Evolutionary conservation across 2,113 vertebrate species (phyloP).

Genomic region (Vireo altiloquus): DNA sequence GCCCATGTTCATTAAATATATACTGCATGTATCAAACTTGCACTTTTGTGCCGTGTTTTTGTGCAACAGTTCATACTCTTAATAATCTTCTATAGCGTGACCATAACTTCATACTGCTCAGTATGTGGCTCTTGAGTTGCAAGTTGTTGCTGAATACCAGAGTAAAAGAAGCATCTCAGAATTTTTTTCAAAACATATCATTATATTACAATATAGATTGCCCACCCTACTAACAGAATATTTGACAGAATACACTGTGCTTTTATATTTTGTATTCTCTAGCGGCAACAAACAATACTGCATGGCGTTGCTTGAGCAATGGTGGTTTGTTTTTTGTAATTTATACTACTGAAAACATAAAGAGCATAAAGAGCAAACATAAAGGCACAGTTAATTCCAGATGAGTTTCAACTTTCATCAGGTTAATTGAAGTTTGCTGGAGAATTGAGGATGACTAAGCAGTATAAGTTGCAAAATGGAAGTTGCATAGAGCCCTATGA

Average conservation of each 20-base stretch:
- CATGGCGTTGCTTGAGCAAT: constrained; percentile 71
- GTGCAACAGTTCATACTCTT: constrained; percentile 53
- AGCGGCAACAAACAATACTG: constrained; percentile 70
- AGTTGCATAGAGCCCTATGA: constrained; percentile 81
- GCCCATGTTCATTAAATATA: constrained; percentile 30
- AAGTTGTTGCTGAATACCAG: constrained; percentile 65
- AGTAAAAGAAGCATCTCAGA: constrained; percentile 41
- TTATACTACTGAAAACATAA: constrained; percentile 65
- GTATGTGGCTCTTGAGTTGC: constrained; percentile 58
- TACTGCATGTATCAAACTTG: constrained; percentile 48
- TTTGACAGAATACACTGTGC: constrained; percentile 70
- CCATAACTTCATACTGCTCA: constrained; percentile 77
- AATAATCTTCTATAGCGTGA: constrained; percentile 48
- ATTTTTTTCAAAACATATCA: constrained; percentile 55
- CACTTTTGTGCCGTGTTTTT: constrained; percentile 55
- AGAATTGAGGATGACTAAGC: constrained; percentile 73
- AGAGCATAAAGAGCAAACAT: constrained; percentile 69
- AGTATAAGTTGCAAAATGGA: constrained; percentile 73
- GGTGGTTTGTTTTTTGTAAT: constrained; percentile 62
- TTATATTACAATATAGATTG: constrained; percentile 20
- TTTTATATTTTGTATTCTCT: constrained; percentile 76
- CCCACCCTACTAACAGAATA: constrained; percentile 41
- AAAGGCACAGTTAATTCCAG: constrained; percentile 74
- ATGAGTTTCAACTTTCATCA: constrained; percentile 59
- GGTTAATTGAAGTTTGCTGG: constrained; percentile 66